These are phyloP conservation scores for Ernsta delagoae DNA, from an alignment of 2,888 invertebrate species.

Conservation along the genomic window DNA sequence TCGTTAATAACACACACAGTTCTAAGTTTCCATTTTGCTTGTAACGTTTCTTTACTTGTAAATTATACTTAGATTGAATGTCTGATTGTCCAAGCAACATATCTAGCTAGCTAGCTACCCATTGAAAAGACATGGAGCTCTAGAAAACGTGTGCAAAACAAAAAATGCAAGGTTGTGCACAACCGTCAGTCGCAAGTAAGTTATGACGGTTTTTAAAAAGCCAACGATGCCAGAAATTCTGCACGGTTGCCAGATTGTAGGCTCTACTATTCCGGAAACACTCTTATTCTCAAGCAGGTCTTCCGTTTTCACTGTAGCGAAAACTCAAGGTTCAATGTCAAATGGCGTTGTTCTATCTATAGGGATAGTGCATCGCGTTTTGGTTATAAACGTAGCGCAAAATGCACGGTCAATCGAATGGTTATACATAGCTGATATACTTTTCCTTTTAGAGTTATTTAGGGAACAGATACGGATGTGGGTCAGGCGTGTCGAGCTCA, in stretches of 20 bases:
- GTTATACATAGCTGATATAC: background rate
- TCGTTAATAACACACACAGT: background rate
- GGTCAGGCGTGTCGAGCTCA: conserved; percentile 23
- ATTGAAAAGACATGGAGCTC: background rate
- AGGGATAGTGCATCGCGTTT: background rate
- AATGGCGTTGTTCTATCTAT: conserved; percentile 5
- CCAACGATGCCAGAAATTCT: background rate
- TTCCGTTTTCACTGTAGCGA: background rate
- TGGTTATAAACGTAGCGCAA: conserved; percentile 3
- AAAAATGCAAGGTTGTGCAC: background rate
- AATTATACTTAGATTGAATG: too few relatives aligned
- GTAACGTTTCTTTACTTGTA: background rate
- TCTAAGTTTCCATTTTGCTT: background rate
- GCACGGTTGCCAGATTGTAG: too few relatives aligned
- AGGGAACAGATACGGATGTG: conserved; percentile 30
- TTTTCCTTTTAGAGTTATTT: conserved; percentile 32
- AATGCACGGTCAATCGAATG: background rate
- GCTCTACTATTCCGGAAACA: conserved; percentile 6
- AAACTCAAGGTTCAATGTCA: conserved; percentile 20
- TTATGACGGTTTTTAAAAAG: background rate
- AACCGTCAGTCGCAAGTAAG: background rate
- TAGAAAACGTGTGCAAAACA: background rate
- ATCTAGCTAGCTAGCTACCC: background rate
- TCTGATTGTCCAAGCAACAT: too few relatives aligned
- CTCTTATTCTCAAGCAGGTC: background rate